Percentiles rank a stretch among this genome's conserved stretches.
Conservation (phyloP, 2,888 invertebrate genomes). For the Geotrupes spiniger region DNA sequence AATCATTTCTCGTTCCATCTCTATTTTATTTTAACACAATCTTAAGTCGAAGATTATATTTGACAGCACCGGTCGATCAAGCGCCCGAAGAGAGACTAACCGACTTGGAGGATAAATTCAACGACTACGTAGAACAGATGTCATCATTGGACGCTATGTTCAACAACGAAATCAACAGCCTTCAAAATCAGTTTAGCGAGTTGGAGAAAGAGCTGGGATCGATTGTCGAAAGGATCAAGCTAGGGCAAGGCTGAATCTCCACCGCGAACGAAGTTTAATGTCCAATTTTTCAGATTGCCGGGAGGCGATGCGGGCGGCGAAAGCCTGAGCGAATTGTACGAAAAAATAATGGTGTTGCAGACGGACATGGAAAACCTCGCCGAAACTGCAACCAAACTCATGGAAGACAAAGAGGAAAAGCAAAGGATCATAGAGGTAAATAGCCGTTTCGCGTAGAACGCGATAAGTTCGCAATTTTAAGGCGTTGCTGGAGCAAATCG, state of each 20-base stretch:
- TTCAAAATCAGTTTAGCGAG: slow-evolving; percentile 54
- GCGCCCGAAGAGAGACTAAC: slow-evolving; percentile 9
- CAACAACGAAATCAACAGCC: slow-evolving; percentile 48
- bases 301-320: slow-evolving; percentile 33
- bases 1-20: too few relatives aligned
- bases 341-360: slow-evolving; percentile 47
- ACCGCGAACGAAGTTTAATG: background rate
- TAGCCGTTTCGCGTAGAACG: too few relatives aligned
- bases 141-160: slow-evolving; percentile 42
- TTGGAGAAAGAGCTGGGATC: slow-evolving; percentile 49
- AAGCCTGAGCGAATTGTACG: slow-evolving; percentile 43
- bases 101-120: slow-evolving; percentile 32
- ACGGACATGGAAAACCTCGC: slow-evolving; percentile 48
- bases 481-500: slow-evolving; percentile 64
- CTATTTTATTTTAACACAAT: too few relatives aligned
- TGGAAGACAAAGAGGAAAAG: slow-evolving; percentile 57
- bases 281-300: slow-evolving; percentile 30
- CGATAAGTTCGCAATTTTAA: too few relatives aligned
- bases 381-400: slow-evolving; percentile 48
- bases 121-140: slow-evolving; percentile 38
- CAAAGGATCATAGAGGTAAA: slow-evolving; percentile 56
- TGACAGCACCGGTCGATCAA: too few relatives aligned
- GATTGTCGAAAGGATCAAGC: slow-evolving; percentile 37
- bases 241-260: slow-evolving; percentile 22
- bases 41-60: too few relatives aligned